Conservation (phyloP, 2,113 vertebrate genomes). For the Callipepla squamata region DNA sequence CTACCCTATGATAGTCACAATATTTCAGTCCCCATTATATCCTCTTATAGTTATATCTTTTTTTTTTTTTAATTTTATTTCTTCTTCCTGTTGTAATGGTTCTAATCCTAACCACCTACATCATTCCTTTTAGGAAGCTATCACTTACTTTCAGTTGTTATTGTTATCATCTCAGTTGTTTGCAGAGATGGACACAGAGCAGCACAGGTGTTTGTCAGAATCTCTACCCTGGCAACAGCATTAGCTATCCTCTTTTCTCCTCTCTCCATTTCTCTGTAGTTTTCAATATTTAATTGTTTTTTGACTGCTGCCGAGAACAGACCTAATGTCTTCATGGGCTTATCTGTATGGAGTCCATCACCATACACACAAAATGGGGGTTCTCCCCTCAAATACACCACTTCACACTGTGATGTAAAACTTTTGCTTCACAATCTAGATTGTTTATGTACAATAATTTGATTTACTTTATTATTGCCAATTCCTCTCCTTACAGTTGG, state of each 20-base stretch:
- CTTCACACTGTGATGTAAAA: background rate
- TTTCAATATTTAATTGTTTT: background rate
- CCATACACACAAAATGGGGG: fast-evolving
- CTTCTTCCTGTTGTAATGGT: background rate
- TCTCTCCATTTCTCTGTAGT: background rate
- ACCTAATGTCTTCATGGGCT: background rate
- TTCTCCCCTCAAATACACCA: fast-evolving
- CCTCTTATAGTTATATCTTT: background rate
- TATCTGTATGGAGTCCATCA: background rate
- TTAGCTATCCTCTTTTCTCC: background rate
- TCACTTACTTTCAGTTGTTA: background rate
- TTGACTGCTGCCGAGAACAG: background rate
- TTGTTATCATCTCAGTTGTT: background rate
- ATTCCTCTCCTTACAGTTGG: background rate
- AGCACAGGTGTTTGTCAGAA: background rate
- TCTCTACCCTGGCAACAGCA: background rate
- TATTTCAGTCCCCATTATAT: background rate
- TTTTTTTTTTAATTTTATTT: background rate
- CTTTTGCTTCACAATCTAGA: background rate
- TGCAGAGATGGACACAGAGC: background rate
- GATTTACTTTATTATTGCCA: background rate
- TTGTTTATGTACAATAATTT: background rate
- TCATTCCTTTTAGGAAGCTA: background rate
- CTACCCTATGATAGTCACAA: background rate
- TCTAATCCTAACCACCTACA: background rate